A percentile compares a stretch with the other conserved stretches of the same genome.
Evolutionary conservation across 2,888 invertebrate genomes (phyloP).

Genomic region (Habrosyne pyritoides): DNA sequence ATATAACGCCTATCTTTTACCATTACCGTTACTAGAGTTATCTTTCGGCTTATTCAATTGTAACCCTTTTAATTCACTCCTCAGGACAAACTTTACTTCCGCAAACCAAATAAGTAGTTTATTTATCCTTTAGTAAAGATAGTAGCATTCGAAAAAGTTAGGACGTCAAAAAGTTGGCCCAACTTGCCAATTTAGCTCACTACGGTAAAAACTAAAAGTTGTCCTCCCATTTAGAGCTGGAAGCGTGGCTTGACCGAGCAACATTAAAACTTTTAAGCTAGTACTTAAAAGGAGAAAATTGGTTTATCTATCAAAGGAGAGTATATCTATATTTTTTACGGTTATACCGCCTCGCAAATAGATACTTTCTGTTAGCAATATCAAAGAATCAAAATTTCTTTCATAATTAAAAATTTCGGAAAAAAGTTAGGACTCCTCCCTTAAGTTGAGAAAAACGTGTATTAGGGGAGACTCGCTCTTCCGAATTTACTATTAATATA

Average conservation of each 20-base stretch:
- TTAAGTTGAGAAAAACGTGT: too few species aligned
- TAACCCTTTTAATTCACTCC: neutral
- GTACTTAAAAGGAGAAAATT: neutral
- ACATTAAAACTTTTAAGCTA: neutral
- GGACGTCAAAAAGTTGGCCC: neutral
- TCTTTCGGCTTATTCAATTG: neutral
- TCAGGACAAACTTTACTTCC: neutral
- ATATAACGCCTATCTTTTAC: too few species aligned
- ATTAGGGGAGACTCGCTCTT: too few species aligned
- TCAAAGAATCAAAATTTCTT: too few species aligned
- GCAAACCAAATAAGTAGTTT: neutral
- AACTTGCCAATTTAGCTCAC: conserved; percentile 12
- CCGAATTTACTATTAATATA: too few species aligned
- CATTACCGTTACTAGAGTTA: neutral
- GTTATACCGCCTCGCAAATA: too few species aligned
- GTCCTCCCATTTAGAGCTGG: conserved; percentile 15
- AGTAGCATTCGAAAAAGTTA: neutral
- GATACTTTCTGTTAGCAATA: too few species aligned
- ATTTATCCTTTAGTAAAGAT: neutral
- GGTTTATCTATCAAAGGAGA: neutral
- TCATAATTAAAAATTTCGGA: too few species aligned
- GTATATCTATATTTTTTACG: neutral
- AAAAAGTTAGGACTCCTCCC: too few species aligned
- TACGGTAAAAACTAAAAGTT: conserved; percentile 20
- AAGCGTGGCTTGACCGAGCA: neutral